phyloP scores from a whole-genome alignment of 2,113 vertebrate species.

The Pantherophis guttatus region DNA sequence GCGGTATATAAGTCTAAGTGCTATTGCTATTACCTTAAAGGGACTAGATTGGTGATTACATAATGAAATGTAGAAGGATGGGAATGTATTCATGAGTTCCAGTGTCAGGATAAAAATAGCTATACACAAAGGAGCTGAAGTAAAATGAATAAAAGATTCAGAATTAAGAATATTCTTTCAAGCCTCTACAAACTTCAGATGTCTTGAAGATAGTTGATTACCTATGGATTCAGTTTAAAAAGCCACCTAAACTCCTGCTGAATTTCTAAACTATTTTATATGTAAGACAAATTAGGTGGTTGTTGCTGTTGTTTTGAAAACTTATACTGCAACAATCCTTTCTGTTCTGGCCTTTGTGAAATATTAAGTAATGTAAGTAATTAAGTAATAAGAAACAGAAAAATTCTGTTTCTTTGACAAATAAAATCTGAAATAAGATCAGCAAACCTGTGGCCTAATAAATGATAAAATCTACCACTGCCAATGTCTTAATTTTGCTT shows the following conservation, averaged over 20 bases:
- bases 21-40: background rate
- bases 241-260: background rate
- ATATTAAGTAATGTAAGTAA: background rate
- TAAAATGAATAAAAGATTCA: background rate
- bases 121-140: background rate
- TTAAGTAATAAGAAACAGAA: background rate
- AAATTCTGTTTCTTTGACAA: background rate
- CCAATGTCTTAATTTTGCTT: background rate
- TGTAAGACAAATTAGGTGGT: background rate
- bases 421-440: too few species aligned
- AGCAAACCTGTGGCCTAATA: background rate
- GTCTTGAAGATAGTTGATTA: background rate
- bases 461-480: background rate
- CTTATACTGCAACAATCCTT: background rate
- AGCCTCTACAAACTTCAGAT: background rate
- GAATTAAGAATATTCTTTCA: background rate
- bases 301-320: background rate
- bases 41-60: background rate
- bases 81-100: background rate
- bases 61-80: background rate
- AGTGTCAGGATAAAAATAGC: background rate
- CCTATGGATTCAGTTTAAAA: background rate
- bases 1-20: too few species aligned
- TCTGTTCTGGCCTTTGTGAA: background rate
- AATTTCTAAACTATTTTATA: background rate